These are phyloP conservation scores for Cyanoramphus novaezelandiae DNA, from an alignment of 2,113 vertebrate genomes.

Conservation along the genomic window DNA sequence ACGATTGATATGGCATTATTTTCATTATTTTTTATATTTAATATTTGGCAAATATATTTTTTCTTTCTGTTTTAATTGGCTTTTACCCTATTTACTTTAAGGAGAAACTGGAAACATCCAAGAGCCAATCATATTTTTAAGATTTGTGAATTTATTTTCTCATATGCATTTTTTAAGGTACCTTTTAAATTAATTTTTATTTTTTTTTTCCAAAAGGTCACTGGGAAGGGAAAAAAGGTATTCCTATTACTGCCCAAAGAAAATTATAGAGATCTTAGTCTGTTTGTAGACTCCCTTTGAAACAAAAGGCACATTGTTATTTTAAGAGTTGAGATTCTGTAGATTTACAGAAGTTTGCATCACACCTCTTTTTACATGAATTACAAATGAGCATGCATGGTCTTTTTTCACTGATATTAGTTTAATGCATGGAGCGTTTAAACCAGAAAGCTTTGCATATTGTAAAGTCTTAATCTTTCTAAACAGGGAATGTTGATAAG, in stretches of 20 bases:
- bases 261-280: background rate
- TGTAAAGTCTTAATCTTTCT: slow-evolving; percentile 16
- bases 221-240: background rate
- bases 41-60: background rate
- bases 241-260: background rate
- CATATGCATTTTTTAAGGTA: background rate
- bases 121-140: background rate
- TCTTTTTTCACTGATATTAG: background rate
- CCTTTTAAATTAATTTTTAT: background rate
- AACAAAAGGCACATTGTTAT: background rate
- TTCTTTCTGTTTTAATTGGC: background rate
- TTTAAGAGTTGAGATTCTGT: background rate
- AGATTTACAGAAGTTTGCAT: background rate
- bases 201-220: background rate
- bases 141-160: background rate
- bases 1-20: background rate
- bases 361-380: background rate
- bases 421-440: background rate
- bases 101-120: background rate
- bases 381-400: background rate
- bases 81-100: background rate
- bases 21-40: background rate
- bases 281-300: background rate
- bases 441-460: background rate
- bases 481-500: slow-evolving; percentile 23